Evolutionary conservation across 1,140 invertebrate species (phyloP), one percentile per base, ranked within the genome.

Genomic region (Aphis gossypii): DNA sequence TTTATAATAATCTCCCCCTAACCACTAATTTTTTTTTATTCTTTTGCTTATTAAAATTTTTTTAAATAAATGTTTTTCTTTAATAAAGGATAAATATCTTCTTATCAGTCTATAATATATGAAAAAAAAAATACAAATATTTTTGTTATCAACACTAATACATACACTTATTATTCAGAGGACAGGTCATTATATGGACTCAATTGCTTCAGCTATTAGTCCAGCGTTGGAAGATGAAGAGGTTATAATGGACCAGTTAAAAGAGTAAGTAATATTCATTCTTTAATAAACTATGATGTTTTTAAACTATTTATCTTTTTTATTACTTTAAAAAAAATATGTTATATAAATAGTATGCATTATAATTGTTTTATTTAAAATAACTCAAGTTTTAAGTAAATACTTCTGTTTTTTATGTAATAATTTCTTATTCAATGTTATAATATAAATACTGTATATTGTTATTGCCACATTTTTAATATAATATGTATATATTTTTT

Each of bases 201-300:
- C 97, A 93, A 96, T 97, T 95, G 97, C 97, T 68, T 96, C 97
- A 56, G 96, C 96, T 89, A 97, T 98, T 95, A 97, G 98, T 95
- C 96, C 96, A 4, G 96, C 96, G 60, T 95, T 98, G 38, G 97
- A 98, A 95, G 97, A 98, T 94, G 97, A 98, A 95, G 97, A 98
- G 94, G 96, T 98, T 94, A 96, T 97, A 94, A 97, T 97, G 0
- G 98, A 98, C 95, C 97, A 98, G 95, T 95, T 98, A 90, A 98
- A 98, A 95, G 98, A 98, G 95, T 98, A 94, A 94, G 87, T 94
- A 82, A n/a, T 38, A n/a, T 60, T 84, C 54, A 1, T 41, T 90
- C 11, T 90, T 90, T 41, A 89, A 51, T 41, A 89, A 35, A 35
- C 18, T 88, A 88, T 48, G 2, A 51, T n/a, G 5, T 51, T 48